A percentile compares a stretch with the other conserved stretches of the same genome.
These are phyloP conservation scores for Anodontia alba DNA, from an alignment of 2,888 invertebrate species.

Conservation along the genomic window DNA sequence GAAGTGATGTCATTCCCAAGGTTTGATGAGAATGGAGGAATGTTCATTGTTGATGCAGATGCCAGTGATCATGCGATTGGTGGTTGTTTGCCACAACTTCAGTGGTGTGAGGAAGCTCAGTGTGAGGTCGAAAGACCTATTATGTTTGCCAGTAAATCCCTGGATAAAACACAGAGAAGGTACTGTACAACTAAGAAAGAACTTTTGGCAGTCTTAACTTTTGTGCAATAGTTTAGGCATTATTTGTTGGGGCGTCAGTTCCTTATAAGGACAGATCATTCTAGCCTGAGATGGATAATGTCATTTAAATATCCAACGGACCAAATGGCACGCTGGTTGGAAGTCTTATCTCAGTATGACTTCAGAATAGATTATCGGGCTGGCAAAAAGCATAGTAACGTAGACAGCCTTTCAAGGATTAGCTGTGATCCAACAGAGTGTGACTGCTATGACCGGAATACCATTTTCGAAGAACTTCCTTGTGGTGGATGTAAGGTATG, in stretches of 20 bases:
- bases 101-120: constrained; percentile 19
- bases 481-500: constrained; percentile 30
- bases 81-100: constrained; percentile 42
- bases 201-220: constrained; percentile 41
- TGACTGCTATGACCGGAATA: constrained; percentile 25
- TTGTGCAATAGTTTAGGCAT: constrained; percentile 34
- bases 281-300: constrained; percentile 2
- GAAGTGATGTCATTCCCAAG: constrained; percentile 43
- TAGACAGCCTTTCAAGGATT: neutral
- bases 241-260: constrained; percentile 32
- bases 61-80: constrained; percentile 37
- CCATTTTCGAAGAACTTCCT: constrained; percentile 20
- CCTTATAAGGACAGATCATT: constrained; percentile 32
- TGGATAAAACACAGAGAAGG: constrained; percentile 25
- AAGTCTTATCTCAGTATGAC: constrained; percentile 31
- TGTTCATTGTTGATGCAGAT: constrained; percentile 45
- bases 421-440: neutral
- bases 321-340: constrained; percentile 28
- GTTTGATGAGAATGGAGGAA: constrained; percentile 3
- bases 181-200: constrained; percentile 51
- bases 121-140: constrained; percentile 37
- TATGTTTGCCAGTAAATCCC: constrained; percentile 39
- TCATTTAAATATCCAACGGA: neutral
- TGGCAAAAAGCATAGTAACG: neutral
- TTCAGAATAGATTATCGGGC: neutral